Conservation (phyloP, 2,888 invertebrate genomes). For the Antheraea assamensis region DNA sequence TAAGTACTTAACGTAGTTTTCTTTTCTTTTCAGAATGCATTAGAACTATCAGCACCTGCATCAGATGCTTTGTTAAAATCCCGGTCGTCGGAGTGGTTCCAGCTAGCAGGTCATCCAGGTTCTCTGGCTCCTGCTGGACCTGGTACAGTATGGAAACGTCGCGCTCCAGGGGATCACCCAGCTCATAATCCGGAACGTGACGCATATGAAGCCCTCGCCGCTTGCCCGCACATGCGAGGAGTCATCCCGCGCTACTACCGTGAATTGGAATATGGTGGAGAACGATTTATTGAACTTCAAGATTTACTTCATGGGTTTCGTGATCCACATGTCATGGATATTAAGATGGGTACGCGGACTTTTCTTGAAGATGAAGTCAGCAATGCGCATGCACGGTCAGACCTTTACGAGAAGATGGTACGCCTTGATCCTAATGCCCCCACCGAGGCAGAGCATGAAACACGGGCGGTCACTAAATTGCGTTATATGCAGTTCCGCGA, state of each 20-base stretch:
- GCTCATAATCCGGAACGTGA: constrained; percentile 87
- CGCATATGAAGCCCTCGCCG: constrained; percentile 90
- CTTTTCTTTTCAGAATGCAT: constrained; percentile 89
- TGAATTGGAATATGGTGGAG: constrained; percentile 89
- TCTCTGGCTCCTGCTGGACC: constrained; percentile 96
- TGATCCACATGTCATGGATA: constrained; percentile 97
- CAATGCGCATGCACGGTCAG: constrained; percentile 91
- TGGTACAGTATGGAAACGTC: constrained; percentile 96
- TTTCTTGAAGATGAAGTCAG: constrained; percentile 97
- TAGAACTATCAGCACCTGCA: constrained; percentile 95
- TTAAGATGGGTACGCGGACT: constrained; percentile 98
- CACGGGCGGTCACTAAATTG: constrained; percentile 95
- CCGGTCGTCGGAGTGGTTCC: constrained; percentile 90
- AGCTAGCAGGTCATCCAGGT: constrained; percentile 95
- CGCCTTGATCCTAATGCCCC: constrained; percentile 94
- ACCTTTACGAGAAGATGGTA: constrained; percentile 98
- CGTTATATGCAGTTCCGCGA: constrained; percentile 98
- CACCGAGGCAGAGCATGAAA: constrained; percentile 90
- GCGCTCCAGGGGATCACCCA: constrained; percentile 86
- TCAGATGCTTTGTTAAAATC: constrained; percentile 92
- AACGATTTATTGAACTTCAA: constrained; percentile 96
- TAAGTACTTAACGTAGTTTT: constrained; percentile 32
- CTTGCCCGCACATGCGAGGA: constrained; percentile 86
- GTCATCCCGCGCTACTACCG: constrained; percentile 93
- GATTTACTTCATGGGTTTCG: constrained; percentile 94